Evolutionary conservation across 1,140 invertebrate genomes (phyloP), one percentile per base, ranked within the genome.

Genomic region (Trichonephila clavata): DNA sequence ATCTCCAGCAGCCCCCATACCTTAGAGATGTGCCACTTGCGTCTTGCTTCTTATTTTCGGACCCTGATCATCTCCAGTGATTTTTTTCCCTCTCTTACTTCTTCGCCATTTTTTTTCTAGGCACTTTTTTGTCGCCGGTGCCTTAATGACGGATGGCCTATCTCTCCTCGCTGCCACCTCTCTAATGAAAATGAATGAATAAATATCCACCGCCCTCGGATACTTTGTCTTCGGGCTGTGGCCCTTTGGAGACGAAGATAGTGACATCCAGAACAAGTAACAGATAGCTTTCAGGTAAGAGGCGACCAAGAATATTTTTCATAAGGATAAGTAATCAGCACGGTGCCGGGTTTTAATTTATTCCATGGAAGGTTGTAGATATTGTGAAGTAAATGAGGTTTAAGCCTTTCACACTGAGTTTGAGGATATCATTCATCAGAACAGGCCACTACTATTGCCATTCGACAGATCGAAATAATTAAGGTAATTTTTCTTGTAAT

Each of bases 161-260:
- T 91, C 89, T 91, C 80, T 81, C 59, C 50, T 39, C 59, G 89
- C 89, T 91, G 89, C 89, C 89, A 91, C 59, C 77, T 39, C 39
- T 24, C 68, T 91, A 91, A 91, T 91, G 89, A 91, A 91, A 91
- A 91, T 81, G 89, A 91, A 91, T 91, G 89, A 91, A 91, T 91
- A 83, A 91, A 91, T 91, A 91, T 83, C 89, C 89, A 89, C 63
- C 27, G 39, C 39, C 71, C 20, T 39, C 50, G 21, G 77, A 63
- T 83, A 81, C 71, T 91, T 81, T 91, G 89, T 81, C 89, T 83
- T 88, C 50, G 71, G 20, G 4, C 24, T 21, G 21, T 50, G 63
- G 16, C 39, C 24, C 63, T 39, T 39, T 80, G 68, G 68, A 43
- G 24, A 24, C 59, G 18, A 14, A 18, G 14, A 21, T n/a, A 86